These are phyloP conservation scores for Hyla sarda DNA, from an alignment of 2,113 vertebrate genomes.

Conservation along the genomic window DNA sequence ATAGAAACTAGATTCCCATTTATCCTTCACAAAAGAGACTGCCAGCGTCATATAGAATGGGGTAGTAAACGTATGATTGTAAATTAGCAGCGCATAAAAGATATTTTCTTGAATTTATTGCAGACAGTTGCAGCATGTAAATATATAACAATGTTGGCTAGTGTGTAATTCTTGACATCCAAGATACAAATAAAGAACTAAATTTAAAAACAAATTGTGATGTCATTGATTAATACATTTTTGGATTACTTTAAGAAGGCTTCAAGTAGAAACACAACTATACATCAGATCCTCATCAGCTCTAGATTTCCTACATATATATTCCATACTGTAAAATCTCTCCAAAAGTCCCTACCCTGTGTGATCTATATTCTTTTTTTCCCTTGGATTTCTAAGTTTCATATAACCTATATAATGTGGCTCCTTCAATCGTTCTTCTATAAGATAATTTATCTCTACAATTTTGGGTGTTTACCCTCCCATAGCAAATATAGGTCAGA, in stretches of 20 bases:
- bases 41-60: conserved; percentile 80
- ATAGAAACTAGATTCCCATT: conserved; percentile 78
- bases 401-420: too few species aligned
- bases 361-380: too few species aligned
- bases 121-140: conserved; percentile 89
- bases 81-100: conserved; percentile 84
- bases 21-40: conserved; percentile 78
- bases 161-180: conserved; percentile 87
- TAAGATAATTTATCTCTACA: too few species aligned
- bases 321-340: too few species aligned
- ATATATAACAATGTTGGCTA: conserved; percentile 86
- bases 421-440: too few species aligned
- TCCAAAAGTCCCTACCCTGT: too few species aligned
- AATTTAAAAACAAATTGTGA: conserved; percentile 65
- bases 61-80: conserved; percentile 79
- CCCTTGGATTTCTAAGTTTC: too few species aligned
- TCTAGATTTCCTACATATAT: too few species aligned
- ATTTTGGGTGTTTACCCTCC: too few species aligned
- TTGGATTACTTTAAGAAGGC: not conserved
- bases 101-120: conserved; percentile 88
- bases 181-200: conserved; percentile 86
- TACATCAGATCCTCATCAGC: too few species aligned
- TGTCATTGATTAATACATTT: not conserved
- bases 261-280: too few species aligned
- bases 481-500: too few species aligned